Evolutionary conservation across 2,888 invertebrate genomes (phyloP).

Genomic region (Nomada fabriciana): DNA sequence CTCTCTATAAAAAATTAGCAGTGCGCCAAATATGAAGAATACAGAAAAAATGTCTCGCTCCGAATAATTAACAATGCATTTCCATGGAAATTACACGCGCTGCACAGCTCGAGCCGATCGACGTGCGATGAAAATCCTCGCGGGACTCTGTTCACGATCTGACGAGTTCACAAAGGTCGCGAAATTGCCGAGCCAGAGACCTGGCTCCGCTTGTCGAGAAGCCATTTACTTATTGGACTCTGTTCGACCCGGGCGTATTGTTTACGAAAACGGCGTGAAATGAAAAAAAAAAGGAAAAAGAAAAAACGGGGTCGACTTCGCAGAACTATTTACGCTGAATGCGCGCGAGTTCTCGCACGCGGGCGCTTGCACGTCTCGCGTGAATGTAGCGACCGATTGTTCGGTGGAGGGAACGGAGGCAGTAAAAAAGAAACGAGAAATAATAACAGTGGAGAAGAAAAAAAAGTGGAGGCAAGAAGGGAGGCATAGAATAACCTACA

Average conservation of each 20-base stretch:
- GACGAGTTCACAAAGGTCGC: constrained; percentile 45
- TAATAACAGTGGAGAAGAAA: background rate
- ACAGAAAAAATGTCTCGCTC: background rate
- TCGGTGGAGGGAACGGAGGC: constrained; percentile 7
- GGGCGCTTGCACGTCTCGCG: background rate
- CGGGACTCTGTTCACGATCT: constrained; percentile 10
- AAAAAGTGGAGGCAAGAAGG: background rate
- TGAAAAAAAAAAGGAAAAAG: constrained; percentile 2
- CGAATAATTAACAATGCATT: background rate
- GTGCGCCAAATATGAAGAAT: background rate
- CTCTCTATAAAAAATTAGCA: no score
- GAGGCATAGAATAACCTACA: background rate
- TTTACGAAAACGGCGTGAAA: constrained; percentile 43
- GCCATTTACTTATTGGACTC: constrained; percentile 60
- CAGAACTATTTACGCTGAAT: constrained; percentile 42
- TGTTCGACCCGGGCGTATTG: constrained; percentile 56
- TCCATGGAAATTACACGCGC: background rate
- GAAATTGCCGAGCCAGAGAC: constrained; percentile 43
- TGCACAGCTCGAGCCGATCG: background rate
- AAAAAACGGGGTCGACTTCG: constrained; percentile 47
- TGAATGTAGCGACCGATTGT: constrained; percentile 37
- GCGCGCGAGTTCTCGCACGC: constrained; percentile 10
- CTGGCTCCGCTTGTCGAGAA: constrained; percentile 38
- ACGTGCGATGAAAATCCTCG: constrained; percentile 26
- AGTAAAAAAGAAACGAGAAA: background rate